phyloP scores from a whole-genome alignment of 2,888 invertebrate species.

The Andrena flavipes region DNA sequence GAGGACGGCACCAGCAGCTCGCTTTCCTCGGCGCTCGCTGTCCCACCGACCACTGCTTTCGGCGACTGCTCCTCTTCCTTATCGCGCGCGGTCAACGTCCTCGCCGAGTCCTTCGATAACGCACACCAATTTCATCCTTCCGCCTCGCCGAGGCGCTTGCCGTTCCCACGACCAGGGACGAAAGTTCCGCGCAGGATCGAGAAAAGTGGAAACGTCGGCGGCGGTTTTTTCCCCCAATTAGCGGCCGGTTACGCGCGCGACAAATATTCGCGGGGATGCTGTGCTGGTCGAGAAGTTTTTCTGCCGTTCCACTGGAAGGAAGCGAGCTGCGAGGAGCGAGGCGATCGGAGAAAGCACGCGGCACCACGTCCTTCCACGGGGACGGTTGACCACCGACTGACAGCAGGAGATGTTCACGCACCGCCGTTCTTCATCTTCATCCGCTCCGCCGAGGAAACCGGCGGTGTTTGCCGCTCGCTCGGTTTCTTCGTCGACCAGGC shows the following conservation, averaged over 20 bases:
- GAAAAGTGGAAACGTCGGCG: too few species aligned
- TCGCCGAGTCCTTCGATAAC: neutral
- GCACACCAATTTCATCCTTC: neutral
- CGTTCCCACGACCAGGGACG: too few species aligned
- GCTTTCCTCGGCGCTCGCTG: neutral
- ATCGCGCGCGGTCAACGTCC: neutral
- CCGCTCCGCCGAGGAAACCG: constrained; percentile 74
- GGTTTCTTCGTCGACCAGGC: constrained; percentile 40
- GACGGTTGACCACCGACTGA: constrained; percentile 84
- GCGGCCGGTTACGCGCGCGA: neutral
- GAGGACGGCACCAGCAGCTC: neutral
- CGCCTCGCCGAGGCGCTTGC: neutral
- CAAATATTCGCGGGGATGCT: neutral
- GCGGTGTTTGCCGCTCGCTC: constrained; percentile 60
- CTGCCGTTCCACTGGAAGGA: neutral
- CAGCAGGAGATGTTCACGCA: constrained; percentile 81
- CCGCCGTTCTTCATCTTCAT: constrained; percentile 83
- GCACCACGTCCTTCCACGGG: constrained; percentile 76
- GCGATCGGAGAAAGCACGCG: constrained; percentile 38
- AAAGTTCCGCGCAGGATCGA: too few species aligned
- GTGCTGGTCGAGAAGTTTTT: neutral
- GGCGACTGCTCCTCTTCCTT: neutral
- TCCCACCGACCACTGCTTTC: neutral
- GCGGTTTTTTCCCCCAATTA: too few species aligned
- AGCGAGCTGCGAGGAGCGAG: constrained; percentile 16